Percentiles rank a stretch among this genome's conserved stretches.
Conservation (phyloP, 2,888 invertebrate species). For the Ophonus ardosiacus region DNA sequence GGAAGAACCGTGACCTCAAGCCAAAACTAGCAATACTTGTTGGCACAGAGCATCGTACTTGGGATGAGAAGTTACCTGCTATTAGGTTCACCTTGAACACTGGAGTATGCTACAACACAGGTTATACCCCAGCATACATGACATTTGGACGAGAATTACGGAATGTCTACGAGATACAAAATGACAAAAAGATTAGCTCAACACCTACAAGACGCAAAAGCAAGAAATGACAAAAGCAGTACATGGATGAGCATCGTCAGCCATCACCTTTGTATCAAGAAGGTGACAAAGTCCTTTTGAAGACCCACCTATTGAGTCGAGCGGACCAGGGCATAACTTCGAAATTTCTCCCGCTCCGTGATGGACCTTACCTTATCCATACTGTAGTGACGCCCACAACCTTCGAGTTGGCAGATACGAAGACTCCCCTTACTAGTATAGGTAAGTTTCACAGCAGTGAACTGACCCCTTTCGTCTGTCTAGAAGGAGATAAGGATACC, state of each 20-base stretch:
- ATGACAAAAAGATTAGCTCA: not conserved
- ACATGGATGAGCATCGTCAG: not conserved
- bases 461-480: not conserved
- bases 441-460: not conserved
- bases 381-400: not conserved
- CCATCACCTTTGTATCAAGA: not conserved
- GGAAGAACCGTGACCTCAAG: conserved; percentile 64
- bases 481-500: too few species aligned
- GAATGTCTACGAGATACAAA: not conserved
- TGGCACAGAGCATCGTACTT: conserved; percentile 62
- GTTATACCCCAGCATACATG: conserved; percentile 48
- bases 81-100: conserved; percentile 64
- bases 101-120: conserved; percentile 59
- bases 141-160: not conserved
- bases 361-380: not conserved
- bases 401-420: not conserved
- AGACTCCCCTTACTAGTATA: not conserved
- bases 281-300: not conserved
- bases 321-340: not conserved
- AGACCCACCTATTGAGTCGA: not conserved
- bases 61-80: conserved; percentile 64
- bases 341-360: not conserved
- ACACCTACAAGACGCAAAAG: not conserved
- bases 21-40: conserved; percentile 60
- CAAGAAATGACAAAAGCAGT: not conserved